Percentiles rank a stretch among this genome's conserved stretches.
phyloP scores from a whole-genome alignment of 2,888 invertebrate genomes.

The Leptura quadrifasciata region DNA sequence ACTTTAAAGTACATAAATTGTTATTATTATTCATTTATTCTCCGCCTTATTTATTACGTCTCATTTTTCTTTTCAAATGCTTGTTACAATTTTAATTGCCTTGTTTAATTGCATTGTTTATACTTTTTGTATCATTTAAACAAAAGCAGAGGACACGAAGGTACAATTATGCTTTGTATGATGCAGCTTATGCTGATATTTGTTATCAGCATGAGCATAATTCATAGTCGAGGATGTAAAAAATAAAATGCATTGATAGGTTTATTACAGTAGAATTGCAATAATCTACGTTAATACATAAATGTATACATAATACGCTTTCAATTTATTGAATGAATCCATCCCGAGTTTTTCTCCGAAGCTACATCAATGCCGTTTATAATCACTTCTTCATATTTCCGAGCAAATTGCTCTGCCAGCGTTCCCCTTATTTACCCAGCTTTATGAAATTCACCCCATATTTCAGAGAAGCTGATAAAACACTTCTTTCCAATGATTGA shows the following conservation, averaged over 20 bases:
- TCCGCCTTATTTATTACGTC: too few relatives aligned
- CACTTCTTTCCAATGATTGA: constrained; percentile 29
- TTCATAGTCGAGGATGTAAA: background rate
- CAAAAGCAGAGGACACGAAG: too few relatives aligned
- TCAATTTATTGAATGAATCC: background rate
- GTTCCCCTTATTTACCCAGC: background rate
- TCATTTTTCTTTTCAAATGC: too few relatives aligned
- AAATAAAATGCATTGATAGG: background rate
- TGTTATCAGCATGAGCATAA: too few relatives aligned
- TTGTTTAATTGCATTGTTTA: too few relatives aligned
- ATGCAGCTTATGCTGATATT: too few relatives aligned
- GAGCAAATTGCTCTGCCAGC: background rate
- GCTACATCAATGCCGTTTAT: background rate
- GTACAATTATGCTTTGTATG: too few relatives aligned
- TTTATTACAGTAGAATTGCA: background rate
- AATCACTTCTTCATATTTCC: constrained; percentile 1
- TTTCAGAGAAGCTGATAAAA: constrained; percentile 30
- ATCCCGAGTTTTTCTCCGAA: background rate
- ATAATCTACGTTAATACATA: constrained; percentile 2
- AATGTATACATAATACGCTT: background rate
- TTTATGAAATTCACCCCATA: constrained; percentile 20
- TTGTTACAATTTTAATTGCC: too few relatives aligned
- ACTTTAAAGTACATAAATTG: too few relatives aligned
- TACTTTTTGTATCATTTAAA: too few relatives aligned
- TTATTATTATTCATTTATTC: too few relatives aligned